phyloP scores from a whole-genome alignment of 2,888 invertebrate genomes.

The Drosophila robusta region DNA sequence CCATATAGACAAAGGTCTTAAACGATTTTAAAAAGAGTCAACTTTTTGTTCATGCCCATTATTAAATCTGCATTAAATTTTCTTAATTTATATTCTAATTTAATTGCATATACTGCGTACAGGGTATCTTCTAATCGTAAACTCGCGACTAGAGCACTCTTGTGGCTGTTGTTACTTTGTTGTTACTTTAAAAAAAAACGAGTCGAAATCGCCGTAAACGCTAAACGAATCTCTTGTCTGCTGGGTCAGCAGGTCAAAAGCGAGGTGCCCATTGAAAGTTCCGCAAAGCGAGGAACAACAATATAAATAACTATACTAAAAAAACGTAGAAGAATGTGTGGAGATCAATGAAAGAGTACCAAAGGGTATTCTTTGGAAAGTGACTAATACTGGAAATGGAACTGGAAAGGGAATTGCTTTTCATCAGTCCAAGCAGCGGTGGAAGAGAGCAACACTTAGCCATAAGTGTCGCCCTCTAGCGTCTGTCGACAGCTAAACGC shows the following conservation, averaged over 20 bases:
- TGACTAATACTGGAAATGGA: constrained; percentile 11
- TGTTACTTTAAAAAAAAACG: constrained; percentile 25
- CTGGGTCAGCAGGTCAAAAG: constrained; percentile 66
- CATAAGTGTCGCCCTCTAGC: constrained; percentile 48
- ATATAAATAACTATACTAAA: neutral
- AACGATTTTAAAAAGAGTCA: too few relatives aligned
- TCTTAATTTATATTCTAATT: too few relatives aligned
- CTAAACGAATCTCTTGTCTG: constrained; percentile 67
- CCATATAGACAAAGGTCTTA: too few relatives aligned
- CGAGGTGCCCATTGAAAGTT: constrained; percentile 46
- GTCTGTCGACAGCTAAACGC: constrained; percentile 4
- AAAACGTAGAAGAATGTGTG: constrained; percentile 23
- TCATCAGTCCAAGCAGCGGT: constrained; percentile 7
- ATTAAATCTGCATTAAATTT: too few relatives aligned
- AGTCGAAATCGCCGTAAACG: constrained; percentile 56
- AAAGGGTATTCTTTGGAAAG: constrained; percentile 32
- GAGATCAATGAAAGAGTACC: constrained; percentile 29
- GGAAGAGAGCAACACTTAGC: constrained; percentile 25
- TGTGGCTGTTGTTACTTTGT: constrained; percentile 24
- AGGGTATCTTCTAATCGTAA: neutral
- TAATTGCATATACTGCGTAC: neutral
- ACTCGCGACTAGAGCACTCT: constrained; percentile 3
- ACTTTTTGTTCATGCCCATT: too few relatives aligned
- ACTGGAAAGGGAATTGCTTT: constrained; percentile 16
- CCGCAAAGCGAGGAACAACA: constrained; percentile 30